Base-by-base conservation (phyloP, 1,140 invertebrate species). In the Papilio xuthus region DNA sequence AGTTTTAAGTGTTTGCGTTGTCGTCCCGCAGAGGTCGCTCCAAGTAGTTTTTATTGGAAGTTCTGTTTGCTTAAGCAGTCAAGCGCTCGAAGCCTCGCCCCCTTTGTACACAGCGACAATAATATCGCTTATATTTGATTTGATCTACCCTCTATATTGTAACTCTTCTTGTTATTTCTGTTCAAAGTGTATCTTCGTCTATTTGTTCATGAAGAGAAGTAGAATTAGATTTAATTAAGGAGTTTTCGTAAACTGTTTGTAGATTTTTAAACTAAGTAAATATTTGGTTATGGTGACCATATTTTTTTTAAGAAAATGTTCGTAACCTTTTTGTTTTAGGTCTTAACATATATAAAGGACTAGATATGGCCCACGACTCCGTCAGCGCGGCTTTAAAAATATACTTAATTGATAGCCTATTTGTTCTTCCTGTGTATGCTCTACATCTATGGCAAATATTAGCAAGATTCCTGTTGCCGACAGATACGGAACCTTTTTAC, bases 1-100 rank as follows among this genome's bases (percentile, higher is more conserved):
- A 76, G 82, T 76, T 32, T 79, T 80, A 70, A 86, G 84, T 93
- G 90, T 92, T 93, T 93, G 86, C 81, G 67, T 79, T 86, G 86
- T 88, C 85, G 79, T 85, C 82, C 82, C 77, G 67, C 79, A 82
- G 82, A 82, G 82, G 82, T 86, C 81, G 82, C 84, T 85, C 83
- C 86, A 84, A 89, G 88, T 91, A 90, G 88, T 92, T 92, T 90
- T 91, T 93, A 92, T 92, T 92, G 84, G 88, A 88, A 84, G 76
- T 87, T 88, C 42, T 91, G 90, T 92, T 92, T 87, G 83, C 86
- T 79, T 74, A 86, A 82, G 83, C 86, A 87, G 85, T 84, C 84
- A 81, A 86, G 83, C 84, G 85, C 82, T 81, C 75, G 20, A 53
- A 78, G 78, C 78, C 79, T 80, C 78, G 69, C 81, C 84, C 88